Evolutionary conservation across 2,797 vertebrate genomes (phyloP), one percentile per base, ranked within the genome.

Genomic region (Malurus splendens): DNA sequence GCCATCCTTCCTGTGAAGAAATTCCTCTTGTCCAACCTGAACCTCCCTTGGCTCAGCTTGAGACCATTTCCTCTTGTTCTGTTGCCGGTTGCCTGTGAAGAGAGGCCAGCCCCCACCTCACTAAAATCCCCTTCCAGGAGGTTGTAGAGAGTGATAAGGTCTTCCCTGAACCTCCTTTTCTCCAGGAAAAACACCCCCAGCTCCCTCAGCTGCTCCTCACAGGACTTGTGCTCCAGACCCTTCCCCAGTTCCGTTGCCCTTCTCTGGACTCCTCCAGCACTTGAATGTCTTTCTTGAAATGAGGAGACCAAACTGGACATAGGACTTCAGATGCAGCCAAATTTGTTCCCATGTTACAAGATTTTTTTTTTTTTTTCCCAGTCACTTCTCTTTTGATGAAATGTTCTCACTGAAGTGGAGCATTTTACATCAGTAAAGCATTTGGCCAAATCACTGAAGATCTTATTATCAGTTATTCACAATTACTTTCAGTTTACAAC

Each of bases 51-150:
- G 17, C 20, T 9, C 55, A 75, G 11, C 28, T 39, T 59, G 70
- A 24, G 28, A 7, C 45, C 4, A 1, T 52, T 32, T 74, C 24
- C 16, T 66, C 32, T 44, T 45, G 32, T 24, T 24, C 27, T 59
- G 32, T 66, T 0, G 0, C 24, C 45, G 2, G 5, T 3, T 45
- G 15, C 7, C 7, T 39, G 11, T 24, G 45, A 33, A 32, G 32
- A 66, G 39, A 20, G 19, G 9, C 3, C 0, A 0, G 22, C 20
- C 14, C 11, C 33, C 25, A 7, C 7, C 9, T 75, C 32, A 8
- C 16, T 54, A 5, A 47, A 47, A 0, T 11, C 14, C 25, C 33
- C 10, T 60, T 33, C 32, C 55, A 41, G 27, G 60, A 18, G 42
- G 36, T 7, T 56, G n/a, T n/a, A 38, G 61, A 22, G 24, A 39